Conservation (phyloP, 1,140 invertebrate genomes). For the Conus ventricosus region DNA sequence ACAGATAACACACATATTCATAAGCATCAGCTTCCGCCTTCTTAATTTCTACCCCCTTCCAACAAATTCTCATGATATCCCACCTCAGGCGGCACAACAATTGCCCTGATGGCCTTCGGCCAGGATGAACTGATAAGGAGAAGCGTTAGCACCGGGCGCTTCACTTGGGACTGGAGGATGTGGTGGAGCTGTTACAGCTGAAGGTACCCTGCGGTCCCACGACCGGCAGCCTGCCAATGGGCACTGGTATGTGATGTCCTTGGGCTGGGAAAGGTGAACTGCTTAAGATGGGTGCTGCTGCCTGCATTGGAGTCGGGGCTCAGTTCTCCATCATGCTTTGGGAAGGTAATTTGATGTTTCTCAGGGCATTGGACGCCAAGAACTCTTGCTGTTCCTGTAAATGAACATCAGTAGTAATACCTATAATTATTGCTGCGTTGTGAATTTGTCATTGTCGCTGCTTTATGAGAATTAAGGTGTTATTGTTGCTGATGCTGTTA, state of each 20-base stretch:
- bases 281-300: conserved; percentile 19
- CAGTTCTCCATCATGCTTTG: conserved; percentile 30
- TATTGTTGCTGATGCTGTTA: too few species aligned
- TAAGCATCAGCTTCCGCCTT: too few species aligned
- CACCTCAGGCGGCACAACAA: conserved; percentile 42
- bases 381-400: conserved; percentile 55
- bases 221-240: neutral
- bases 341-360: conserved; percentile 44
- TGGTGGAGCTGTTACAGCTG: conserved; percentile 30
- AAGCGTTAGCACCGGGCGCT: conserved; percentile 49
- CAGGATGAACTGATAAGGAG: conserved; percentile 46
- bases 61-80: too few species aligned
- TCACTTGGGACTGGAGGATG: conserved; percentile 45
- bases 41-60: too few species aligned
- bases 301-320: conserved; percentile 34
- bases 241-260: conserved; percentile 9
- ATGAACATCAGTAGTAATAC: neutral
- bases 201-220: neutral
- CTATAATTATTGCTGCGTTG: neutral
- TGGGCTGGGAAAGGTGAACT: conserved; percentile 25
- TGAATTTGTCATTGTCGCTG: neutral
- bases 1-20: too few species aligned
- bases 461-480: too few species aligned
- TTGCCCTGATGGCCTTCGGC: conserved; percentile 14
- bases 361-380: conserved; percentile 49